A percentile compares a stretch with the other conserved stretches of the same genome.
Evolutionary conservation across 2,888 invertebrate genomes (phyloP).

Genomic region (Hemaris fuciformis): DNA sequence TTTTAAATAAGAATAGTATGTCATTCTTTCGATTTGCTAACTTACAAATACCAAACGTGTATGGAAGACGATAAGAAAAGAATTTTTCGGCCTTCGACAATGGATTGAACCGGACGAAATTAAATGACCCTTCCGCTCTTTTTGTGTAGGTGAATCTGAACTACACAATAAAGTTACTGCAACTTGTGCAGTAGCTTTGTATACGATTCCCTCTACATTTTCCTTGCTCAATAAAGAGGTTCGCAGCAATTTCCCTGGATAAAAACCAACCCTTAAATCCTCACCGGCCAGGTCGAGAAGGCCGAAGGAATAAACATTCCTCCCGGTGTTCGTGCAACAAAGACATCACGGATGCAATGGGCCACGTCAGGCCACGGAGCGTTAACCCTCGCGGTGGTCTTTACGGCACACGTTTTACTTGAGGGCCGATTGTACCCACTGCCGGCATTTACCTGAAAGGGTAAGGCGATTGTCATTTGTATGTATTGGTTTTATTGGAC

Average conservation of each 20-base stretch:
- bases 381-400: conserved; percentile 32
- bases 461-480: conserved; percentile 10
- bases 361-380: conserved; percentile 31
- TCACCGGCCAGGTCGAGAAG: background rate
- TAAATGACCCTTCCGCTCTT: no score
- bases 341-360: conserved; percentile 39
- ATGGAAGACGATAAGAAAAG: no score
- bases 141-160: no score
- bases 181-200: no score
- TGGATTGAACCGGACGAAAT: no score
- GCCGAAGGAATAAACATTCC: conserved; percentile 4
- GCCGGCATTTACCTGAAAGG: conserved; percentile 9
- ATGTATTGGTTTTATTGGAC: conserved; percentile 7
- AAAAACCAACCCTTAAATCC: conserved; percentile 5
- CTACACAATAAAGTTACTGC: no score
- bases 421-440: conserved; percentile 10
- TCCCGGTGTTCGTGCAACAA: conserved; percentile 20
- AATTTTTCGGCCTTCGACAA: no score
- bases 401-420: conserved; percentile 23
- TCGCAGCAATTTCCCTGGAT: background rate
- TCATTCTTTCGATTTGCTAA: no score
- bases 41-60: no score
- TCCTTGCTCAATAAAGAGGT: background rate
- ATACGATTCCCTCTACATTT: background rate
- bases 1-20: no score